Evolutionary conservation across 2,113 vertebrate genomes (phyloP).

Genomic region (Caretta caretta): DNA sequence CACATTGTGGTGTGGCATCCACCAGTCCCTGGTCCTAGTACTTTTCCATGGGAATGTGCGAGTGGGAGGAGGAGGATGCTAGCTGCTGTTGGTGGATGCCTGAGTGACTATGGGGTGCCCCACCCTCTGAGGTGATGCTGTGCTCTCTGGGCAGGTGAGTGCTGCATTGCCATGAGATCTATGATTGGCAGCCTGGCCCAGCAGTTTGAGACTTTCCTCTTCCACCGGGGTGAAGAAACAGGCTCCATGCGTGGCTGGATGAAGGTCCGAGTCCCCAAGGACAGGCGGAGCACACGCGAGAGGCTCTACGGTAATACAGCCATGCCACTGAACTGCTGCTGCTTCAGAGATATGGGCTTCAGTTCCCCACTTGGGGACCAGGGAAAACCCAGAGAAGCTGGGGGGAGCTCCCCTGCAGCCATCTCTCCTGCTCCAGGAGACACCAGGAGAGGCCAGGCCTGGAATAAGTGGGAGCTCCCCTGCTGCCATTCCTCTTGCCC

Average conservation of each 20-base stretch:
- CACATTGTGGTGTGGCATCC: neutral
- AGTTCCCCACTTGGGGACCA: rapidly evolving
- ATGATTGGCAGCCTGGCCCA: slow-evolving; percentile 69
- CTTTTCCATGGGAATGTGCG: neutral
- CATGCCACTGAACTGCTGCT: rapidly evolving
- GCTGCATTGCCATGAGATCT: slow-evolving; percentile 72
- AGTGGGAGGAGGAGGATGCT: too few relatives aligned
- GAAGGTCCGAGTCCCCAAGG: slow-evolving; percentile 78
- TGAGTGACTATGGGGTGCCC: neutral
- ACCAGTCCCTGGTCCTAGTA: neutral
- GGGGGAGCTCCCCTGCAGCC: neutral
- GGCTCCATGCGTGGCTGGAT: slow-evolving; percentile 87
- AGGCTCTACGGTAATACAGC: slow-evolving; percentile 82
- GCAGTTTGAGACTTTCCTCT: slow-evolving; percentile 88
- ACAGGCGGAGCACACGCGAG: slow-evolving; percentile 72
- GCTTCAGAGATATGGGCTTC: rapidly evolving
- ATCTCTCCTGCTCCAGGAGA: neutral
- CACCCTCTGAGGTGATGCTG: rapidly evolving
- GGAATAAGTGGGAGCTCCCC: rapidly evolving
- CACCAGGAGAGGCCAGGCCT: neutral
- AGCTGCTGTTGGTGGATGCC: neutral
- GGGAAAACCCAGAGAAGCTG: neutral
- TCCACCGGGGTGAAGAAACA: slow-evolving; percentile 88
- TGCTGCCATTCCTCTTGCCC: rapidly evolving
- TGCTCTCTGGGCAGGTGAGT: slow-evolving; percentile 80